A percentile compares a stretch with the other conserved stretches of the same genome.
Conservation (phyloP, 2,113 vertebrate genomes). For the Thalassarche chlororhynchos region DNA sequence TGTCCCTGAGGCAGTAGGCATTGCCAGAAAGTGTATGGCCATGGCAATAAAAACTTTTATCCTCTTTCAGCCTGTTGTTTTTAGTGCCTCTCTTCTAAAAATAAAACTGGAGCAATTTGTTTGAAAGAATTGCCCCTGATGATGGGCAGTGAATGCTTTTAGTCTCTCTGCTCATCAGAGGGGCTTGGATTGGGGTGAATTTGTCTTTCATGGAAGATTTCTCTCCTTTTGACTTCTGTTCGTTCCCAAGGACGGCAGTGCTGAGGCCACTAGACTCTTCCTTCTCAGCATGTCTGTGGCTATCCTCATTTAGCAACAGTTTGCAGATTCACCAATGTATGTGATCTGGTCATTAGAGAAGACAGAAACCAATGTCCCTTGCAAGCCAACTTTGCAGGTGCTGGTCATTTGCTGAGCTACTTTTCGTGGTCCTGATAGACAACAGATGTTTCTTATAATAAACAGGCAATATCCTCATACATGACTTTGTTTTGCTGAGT, state of each 20-base stretch:
- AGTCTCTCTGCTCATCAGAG: not conserved
- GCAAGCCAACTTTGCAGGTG: not conserved
- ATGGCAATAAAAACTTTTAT: not conserved
- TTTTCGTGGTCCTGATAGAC: not conserved
- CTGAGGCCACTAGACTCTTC: not conserved
- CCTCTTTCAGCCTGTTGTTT: not conserved
- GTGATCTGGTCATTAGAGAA: not conserved
- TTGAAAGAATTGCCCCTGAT: not conserved
- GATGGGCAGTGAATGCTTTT: not conserved
- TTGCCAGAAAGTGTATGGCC: not conserved
- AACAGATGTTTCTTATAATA: not conserved
- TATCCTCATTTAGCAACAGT: not conserved
- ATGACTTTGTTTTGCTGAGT: not conserved
- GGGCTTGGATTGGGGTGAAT: not conserved
- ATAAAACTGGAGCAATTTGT: not conserved
- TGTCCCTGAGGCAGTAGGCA: not conserved
- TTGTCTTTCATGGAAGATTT: not conserved
- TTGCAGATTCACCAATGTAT: not conserved
- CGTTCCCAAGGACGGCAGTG: not conserved
- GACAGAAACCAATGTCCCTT: not conserved
- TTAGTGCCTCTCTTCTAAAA: not conserved
- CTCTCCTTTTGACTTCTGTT: not conserved
- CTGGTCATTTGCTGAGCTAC: not conserved
- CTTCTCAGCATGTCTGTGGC: not conserved
- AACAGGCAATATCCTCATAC: not conserved